Base-by-base conservation (phyloP, 1,140 invertebrate genomes). In the Listronotus oregonensis region DNA sequence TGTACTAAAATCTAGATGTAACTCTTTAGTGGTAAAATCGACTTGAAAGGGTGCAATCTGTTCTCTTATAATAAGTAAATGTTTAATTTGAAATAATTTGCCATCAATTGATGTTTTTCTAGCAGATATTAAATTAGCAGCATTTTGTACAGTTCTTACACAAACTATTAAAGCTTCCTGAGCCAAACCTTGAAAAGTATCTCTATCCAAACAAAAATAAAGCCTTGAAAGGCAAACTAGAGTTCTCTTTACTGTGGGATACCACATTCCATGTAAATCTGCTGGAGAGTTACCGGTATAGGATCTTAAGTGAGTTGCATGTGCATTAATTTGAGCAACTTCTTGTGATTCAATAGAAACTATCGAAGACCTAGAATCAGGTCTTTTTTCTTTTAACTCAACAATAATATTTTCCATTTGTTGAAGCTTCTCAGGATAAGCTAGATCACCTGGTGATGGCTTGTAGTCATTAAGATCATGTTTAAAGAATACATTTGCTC, bases 241-340 rank as follows among this genome's bases (percentile, higher is more conserved):
- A 0, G 97, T 97, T 51, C 97, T 82, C 12, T 97, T 84, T 0
- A 99, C 95, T 0, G 94, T 97, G 0, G 97, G 97, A 82, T 98
- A 99, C 97, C 97, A 99, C 95, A 99, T 97, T 0, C 97, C 97
- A 81, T 99, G 97, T 8, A 98, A 81, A 83, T 99, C 97, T 18
- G 96, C 96, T 40, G 78, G 77, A 8, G 77, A 77, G 73, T 79
- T 78, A 43, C 59, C 73, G 27, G 77, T 78, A 64, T 76, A 79
- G 8, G 76, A 78, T 17, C 76, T 70, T 54, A 79, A 77, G 18
- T 76, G 75, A 37, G 68, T 62, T 27, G 73, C 46, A 10, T 67
- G 34, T 1, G 71, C 61, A 56, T 82, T 87, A 42, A 88, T 85
- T 49, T 81, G 81, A 10, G 85, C 85, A 1, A 87, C 86, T 79